phyloP scores from a whole-genome alignment of 2,113 vertebrate species.

The Ifrita kowaldi region DNA sequence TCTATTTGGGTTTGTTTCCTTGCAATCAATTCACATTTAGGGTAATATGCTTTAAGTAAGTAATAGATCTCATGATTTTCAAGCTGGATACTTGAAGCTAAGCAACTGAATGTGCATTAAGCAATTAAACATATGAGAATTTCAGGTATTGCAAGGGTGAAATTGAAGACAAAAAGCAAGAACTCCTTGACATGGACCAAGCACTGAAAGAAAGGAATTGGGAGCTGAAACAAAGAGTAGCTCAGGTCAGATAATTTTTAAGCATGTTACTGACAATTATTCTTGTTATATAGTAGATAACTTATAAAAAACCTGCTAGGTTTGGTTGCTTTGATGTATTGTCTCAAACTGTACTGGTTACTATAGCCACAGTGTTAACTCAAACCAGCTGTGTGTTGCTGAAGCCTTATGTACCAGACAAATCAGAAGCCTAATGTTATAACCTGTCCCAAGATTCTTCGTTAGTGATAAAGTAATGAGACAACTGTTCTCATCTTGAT shows the following conservation, averaged over 20 bases:
- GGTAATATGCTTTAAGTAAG: neutral
- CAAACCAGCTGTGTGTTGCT: neutral
- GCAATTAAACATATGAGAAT: slow-evolving; percentile 5
- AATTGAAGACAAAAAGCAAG: slow-evolving; percentile 86
- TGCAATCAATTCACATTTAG: neutral
- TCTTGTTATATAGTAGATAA: neutral
- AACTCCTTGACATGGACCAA: slow-evolving; percentile 87
- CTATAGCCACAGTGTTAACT: neutral
- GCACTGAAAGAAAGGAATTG: slow-evolving; percentile 89
- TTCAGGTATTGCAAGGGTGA: slow-evolving; percentile 85
- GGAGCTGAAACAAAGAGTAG: slow-evolving; percentile 91
- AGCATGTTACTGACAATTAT: neutral
- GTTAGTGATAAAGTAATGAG: neutral
- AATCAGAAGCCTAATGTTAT: neutral
- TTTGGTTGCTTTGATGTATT: neutral
- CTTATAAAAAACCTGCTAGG: neutral
- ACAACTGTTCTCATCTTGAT: neutral
- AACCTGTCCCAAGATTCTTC: neutral
- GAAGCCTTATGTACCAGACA: neutral
- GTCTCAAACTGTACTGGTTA: neutral
- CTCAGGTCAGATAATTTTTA: slow-evolving; percentile 77
- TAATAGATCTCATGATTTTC: neutral
- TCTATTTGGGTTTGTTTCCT: neutral
- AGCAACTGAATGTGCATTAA: neutral
- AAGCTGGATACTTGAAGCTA: neutral